Base-by-base conservation (phyloP, 35 echinoderm and acorn worm species). In the Ptychodera flava region DNA sequence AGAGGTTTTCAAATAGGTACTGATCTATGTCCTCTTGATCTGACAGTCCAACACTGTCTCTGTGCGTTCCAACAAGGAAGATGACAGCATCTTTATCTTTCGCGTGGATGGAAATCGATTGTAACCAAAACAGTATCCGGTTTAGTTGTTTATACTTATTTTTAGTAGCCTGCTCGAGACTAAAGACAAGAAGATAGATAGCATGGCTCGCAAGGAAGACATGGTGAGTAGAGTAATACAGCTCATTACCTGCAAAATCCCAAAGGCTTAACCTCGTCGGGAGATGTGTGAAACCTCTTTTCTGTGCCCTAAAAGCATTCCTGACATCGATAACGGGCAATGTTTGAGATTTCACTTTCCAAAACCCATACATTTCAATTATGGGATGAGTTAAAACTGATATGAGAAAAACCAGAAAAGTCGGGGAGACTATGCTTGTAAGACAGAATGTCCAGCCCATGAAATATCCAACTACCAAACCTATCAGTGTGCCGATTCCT, bases 11-110 rank as follows among this genome's bases (percentile, higher is more conserved):
- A 33, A 36, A 35, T 33, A 89, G 87, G 33, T 38, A 37, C 27
- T 45, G 22, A 36, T 30, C 10, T 1, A 16, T 37, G 6, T 1
- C 1, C 30, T 36, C 33, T 10, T 0, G 33, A 16, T 52, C 37
- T 0, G 28, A 33, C 29, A 36, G n/a, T 1, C 28, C 31, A 36
- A 87, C 76, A 77, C 86, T 87, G 15, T 31, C 77, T 35, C 78
- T 87, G 29, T 79, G 64, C 16, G 86, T 87, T 22, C 86, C 86
- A 35, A 87, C 86, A 78, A 87, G 76, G 31, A 87, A 78, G 75
- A 87, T 33, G 10, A 87, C 86, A 78, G 77, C 52, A 29, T 87
- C 86, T 87, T 76, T 76, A 34, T 78, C 30, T 16, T 78, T 28
- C 29, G 75, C 52, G 29, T 87, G 86, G 0, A 78, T 36, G 77